Evolutionary conservation across 2,888 invertebrate genomes (phyloP).

Genomic region (Flexamia atlantica): DNA sequence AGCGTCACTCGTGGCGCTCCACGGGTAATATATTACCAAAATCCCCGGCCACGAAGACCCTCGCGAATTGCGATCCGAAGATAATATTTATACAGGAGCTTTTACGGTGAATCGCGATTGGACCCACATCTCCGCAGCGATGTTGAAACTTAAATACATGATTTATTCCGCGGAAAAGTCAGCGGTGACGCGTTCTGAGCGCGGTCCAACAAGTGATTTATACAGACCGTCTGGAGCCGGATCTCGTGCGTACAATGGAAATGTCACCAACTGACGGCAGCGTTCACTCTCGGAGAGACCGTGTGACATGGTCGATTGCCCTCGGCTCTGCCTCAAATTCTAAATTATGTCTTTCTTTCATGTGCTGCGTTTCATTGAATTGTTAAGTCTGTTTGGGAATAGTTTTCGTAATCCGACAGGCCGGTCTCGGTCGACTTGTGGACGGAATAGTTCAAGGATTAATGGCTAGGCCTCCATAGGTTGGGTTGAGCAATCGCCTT

Average conservation of each 20-base stretch:
- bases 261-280: slow-evolving; percentile 25
- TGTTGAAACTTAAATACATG: slow-evolving; percentile 48
- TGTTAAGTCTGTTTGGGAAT: slow-evolving; percentile 2
- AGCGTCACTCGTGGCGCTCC: no score
- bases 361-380: not conserved
- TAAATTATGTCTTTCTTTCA: slow-evolving; percentile 28
- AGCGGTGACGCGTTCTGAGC: slow-evolving; percentile 30
- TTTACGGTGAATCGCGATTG: slow-evolving; percentile 17
- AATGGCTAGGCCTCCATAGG: not conserved
- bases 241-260: slow-evolving; percentile 43
- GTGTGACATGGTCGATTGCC: slow-evolving; percentile 46
- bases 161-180: slow-evolving; percentile 31
- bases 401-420: slow-evolving; percentile 19
- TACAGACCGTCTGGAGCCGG: slow-evolving; percentile 24
- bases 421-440: not conserved
- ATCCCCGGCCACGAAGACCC: not conserved
- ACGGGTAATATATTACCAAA: not conserved
- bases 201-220: slow-evolving; percentile 30
- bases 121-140: not conserved
- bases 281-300: not conserved
- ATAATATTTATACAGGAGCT: slow-evolving; percentile 37
- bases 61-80: not conserved
- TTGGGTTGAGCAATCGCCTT: no score
- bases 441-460: slow-evolving; percentile 25
- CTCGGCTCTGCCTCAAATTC: slow-evolving; percentile 9